These are phyloP conservation scores for Himalopsyche tibetana DNA, from an alignment of 2,888 invertebrate species.

Conservation along the genomic window DNA sequence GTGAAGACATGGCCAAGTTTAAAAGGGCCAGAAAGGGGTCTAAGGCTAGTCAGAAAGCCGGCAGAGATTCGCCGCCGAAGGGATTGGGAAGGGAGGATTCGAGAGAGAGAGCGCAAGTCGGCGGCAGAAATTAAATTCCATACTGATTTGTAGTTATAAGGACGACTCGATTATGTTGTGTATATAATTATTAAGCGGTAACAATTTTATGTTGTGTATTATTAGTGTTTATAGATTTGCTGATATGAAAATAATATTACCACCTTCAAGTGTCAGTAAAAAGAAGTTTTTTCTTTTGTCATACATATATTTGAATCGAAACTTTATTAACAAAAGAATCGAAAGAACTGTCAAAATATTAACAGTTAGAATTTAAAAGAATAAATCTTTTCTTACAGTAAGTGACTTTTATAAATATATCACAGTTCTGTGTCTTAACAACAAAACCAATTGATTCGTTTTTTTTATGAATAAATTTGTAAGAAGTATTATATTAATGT, in stretches of 20 bases:
- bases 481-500: slow-evolving; percentile 1
- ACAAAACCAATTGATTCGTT: neutral
- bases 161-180: slow-evolving; percentile 9
- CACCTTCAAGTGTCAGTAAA: too few species aligned
- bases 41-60: slow-evolving; percentile 72
- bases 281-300: too few species aligned
- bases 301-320: too few species aligned
- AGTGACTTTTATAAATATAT: too few species aligned
- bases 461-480: slow-evolving; percentile 4
- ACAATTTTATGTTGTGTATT: neutral
- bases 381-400: neutral
- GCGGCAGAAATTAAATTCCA: slow-evolving; percentile 63
- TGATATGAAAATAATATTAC: too few species aligned
- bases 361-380: neutral
- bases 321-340: too few species aligned
- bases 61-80: slow-evolving; percentile 74
- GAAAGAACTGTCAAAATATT: too few species aligned
- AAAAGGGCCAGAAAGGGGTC: slow-evolving; percentile 74
- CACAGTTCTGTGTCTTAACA: neutral
- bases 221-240: neutral
- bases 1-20: slow-evolving; percentile 96
- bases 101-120: slow-evolving; percentile 70
- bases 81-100: slow-evolving; percentile 74
- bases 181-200: neutral
- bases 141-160: neutral